Base-by-base conservation (phyloP, 2,888 invertebrate genomes). In the Drosophila neutralis region DNA sequence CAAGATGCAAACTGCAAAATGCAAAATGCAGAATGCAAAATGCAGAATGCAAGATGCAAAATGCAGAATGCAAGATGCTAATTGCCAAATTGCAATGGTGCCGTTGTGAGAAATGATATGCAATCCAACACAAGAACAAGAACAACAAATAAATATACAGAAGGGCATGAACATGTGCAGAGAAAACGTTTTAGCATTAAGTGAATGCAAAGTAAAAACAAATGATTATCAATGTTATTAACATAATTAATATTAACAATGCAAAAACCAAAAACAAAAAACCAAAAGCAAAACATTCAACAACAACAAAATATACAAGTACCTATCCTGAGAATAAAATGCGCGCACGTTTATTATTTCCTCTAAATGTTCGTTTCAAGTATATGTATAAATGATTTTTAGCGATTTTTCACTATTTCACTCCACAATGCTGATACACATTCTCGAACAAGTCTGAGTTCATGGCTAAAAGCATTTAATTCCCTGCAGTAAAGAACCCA, bases 181-280 rank as follows among this genome's bases (percentile, higher is more conserved):
- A 80, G 61, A 81, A 81, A 62, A 83, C 81, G 75, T 80, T 83
- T 89, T 90, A 89, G 81, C 74, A 81, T 86, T 89, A 90, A 84
- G 89, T 82, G 76, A 91, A 82, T 70, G 80, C 77, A 71, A 80
- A 78, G 67, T 58, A 76, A 70, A 68, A 4, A 4, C 2, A 27
- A 88, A 87, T 84, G 83, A 91, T 90, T 92, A 92, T 92, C 91
- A 91, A 91, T 91, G 92, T 92, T 91, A 91, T 91, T 92, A 91
- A 90, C 90, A 91, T 89, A 89, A 89, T 90, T 91, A 92, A 90
- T 88, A 92, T 92, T 90, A 91, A 89, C 85, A 90, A 83, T 84
- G 72, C 70, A 81, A 79, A 76, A 78, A 78, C 54, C 60, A 45
- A 72, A 78, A 78, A 78, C 54, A 58, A 45, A 72, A 78, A 78